Conservation (phyloP, 2,113 vertebrate genomes). For the Oceanodroma tethys region DNA sequence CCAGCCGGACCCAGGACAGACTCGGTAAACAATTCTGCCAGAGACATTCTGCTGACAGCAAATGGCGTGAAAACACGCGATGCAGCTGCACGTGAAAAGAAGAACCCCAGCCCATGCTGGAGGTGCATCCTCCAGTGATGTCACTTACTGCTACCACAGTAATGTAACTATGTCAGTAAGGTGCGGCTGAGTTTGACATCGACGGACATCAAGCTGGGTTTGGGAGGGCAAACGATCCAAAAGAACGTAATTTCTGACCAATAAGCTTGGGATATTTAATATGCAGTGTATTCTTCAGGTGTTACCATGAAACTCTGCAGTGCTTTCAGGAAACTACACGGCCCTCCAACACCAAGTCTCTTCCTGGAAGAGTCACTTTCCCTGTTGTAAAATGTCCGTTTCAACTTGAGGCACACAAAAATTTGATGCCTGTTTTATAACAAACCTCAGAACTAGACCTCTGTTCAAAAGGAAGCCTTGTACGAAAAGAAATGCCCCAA, state of each 20-base stretch:
- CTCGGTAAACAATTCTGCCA: background rate
- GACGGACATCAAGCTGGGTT: background rate
- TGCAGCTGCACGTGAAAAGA: background rate
- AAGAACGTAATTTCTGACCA: background rate
- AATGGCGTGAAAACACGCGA: background rate
- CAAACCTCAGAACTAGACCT: background rate
- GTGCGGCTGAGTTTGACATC: background rate
- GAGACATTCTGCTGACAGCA: background rate
- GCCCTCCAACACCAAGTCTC: background rate
- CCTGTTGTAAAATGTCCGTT: background rate
- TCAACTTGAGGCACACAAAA: background rate
- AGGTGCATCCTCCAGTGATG: background rate
- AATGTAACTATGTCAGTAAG: background rate
- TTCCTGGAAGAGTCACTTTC: background rate
- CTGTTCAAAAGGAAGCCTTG: background rate
- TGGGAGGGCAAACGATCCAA: rapidly evolving
- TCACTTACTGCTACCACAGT: background rate
- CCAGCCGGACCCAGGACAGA: too few species aligned
- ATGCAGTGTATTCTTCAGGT: background rate
- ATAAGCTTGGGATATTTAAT: rapidly evolving
- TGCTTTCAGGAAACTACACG: background rate
- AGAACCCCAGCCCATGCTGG: rapidly evolving
- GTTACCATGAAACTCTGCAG: background rate
- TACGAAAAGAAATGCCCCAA: background rate
- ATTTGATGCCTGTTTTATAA: background rate